Percentiles rank a stretch among this genome's conserved stretches.
These are phyloP conservation scores for Zootoca vivipara DNA, from an alignment of 2,113 vertebrate genomes.

Conservation along the genomic window DNA sequence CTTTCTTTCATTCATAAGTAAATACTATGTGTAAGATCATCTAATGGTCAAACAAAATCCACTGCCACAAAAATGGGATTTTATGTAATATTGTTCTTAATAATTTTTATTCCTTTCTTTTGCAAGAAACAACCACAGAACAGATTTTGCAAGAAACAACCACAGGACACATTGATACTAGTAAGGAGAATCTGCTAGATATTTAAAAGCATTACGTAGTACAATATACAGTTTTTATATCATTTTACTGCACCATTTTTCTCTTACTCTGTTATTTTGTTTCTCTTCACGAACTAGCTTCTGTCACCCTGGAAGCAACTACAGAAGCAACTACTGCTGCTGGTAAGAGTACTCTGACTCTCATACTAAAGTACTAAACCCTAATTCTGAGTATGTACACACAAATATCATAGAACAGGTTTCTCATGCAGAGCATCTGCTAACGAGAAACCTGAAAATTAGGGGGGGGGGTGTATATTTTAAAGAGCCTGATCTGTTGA, in stretches of 20 bases:
- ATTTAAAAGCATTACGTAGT: neutral
- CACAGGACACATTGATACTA: neutral
- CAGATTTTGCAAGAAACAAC: neutral
- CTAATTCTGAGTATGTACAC: neutral
- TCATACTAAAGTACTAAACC: neutral
- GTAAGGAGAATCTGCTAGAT: neutral
- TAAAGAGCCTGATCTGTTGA: too few relatives aligned
- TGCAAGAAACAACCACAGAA: neutral
- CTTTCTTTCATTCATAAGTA: too few relatives aligned
- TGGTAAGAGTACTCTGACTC: neutral
- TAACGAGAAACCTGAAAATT: too few relatives aligned
- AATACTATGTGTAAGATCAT: too few relatives aligned
- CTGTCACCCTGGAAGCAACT: neutral
- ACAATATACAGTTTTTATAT: neutral
- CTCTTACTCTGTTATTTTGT: neutral
- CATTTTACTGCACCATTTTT: neutral
- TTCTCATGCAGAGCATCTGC: too few relatives aligned
- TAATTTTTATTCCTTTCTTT: neutral
- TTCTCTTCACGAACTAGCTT: neutral
- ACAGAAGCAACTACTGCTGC: neutral
- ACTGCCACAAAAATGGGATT: too few relatives aligned
- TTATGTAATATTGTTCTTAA: neutral
- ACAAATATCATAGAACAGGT: neutral
- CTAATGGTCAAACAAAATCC: too few relatives aligned
- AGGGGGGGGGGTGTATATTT: too few relatives aligned